Base-by-base conservation (phyloP, 2,888 invertebrate species). In the Bruchidius siliquastri region DNA sequence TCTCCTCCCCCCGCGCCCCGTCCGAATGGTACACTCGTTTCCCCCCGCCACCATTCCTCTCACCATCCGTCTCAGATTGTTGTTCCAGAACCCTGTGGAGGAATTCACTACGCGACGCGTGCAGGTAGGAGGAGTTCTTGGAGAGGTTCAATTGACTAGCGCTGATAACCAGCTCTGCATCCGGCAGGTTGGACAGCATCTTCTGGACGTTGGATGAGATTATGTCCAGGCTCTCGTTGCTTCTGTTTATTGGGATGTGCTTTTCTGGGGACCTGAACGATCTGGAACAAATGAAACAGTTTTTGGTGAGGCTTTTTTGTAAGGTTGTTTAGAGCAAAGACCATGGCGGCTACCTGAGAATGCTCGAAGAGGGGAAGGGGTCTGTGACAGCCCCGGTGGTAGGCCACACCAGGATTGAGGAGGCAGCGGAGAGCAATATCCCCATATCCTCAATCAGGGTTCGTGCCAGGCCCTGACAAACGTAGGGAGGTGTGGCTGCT, bases 121-220 rank as follows among this genome's bases (percentile, higher is more conserved):
- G 74, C 69, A 84, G 75, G 75, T 82, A 83, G 74, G 83, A 82
- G 70, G 77, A 76, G 75, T 83, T 83, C 18, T 69, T 71, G 32
- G 76, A 75, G 21, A 80, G 67, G 74, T 79, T 69, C 84, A 85
- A 22, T 81, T 85, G 79, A 80, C 76, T 78, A 21, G 81, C 75
- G 73, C 80, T 84, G 6, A 86, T 84, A 70, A 86, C 84, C 75
- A 86, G 77, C 74, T 87, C 86, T 10, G 81, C 82, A 75, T 87
- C 87, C 1, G 88, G 88, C 13, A 89, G 85, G 79, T 89, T 88
- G 26, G 88, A 88, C 75, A 90, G 85, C 80, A 90, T 88, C 76
- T 90, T 88, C 77, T 89, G 89, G 67, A 90, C 88, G 80, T 88
- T 88, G n/a, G 88, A 86, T 70, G 89, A 89, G 67, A 86, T 84